A percentile compares a stretch with the other conserved stretches of the same genome.
These are phyloP conservation scores for Chamaetylas fuelleborni DNA, from an alignment of 2,113 vertebrate genomes.

Conservation along the genomic window DNA sequence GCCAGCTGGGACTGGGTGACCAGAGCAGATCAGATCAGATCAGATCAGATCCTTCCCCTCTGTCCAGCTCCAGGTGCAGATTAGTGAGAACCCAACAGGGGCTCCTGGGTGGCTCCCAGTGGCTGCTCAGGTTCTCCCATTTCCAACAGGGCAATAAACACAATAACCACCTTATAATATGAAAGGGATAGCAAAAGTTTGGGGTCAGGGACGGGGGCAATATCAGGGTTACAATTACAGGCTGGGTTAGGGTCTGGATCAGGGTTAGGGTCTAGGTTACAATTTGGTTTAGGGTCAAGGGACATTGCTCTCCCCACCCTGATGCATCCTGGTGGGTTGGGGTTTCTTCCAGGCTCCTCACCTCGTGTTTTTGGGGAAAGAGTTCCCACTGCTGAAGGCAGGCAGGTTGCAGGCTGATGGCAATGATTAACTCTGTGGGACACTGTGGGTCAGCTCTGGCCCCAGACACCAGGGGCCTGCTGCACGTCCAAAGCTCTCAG, in stretches of 20 bases:
- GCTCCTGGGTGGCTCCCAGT: neutral
- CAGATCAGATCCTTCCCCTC: neutral
- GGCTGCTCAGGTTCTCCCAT: neutral
- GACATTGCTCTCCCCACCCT: neutral
- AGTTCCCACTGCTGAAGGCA: neutral
- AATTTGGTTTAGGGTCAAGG: neutral
- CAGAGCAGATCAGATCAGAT: neutral
- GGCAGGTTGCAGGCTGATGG: neutral
- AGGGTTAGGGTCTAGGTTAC: too few species aligned
- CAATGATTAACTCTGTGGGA: constrained; percentile 48
- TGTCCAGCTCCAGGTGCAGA: neutral
- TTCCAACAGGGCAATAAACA: neutral
- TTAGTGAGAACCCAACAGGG: accelerated
- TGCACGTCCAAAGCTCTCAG: neutral
- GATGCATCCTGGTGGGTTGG: accelerated
- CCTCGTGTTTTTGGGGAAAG: neutral
- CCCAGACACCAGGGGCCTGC: accelerated
- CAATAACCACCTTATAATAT: neutral
- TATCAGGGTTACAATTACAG: neutral
- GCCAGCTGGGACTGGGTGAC: neutral
- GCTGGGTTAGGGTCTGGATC: neutral
- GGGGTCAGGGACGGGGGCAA: neutral
- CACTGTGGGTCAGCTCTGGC: neutral
- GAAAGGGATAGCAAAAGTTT: neutral
- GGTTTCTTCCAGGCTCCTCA: neutral